Base-by-base conservation (phyloP, 1,140 invertebrate genomes). In the Drosophila pectinifera region DNA sequence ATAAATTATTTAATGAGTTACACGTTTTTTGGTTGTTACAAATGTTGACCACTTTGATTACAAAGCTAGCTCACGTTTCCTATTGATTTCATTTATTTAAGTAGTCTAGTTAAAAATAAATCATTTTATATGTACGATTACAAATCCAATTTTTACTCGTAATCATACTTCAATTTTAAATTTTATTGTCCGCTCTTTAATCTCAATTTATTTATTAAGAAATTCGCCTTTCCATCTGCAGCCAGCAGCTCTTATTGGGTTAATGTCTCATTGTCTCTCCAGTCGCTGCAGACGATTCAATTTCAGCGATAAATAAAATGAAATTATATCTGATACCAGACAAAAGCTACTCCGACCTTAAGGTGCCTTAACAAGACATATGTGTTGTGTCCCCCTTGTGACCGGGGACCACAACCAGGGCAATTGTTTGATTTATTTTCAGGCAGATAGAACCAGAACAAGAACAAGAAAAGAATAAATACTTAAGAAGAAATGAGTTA, bases 251-350 rank as follows among this genome's bases (percentile, higher is more conserved):
- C 45, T 88, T 86, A 88, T 88, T 89, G 69, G 84, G 84, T 89
- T 89, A 89, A 89, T 89, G 84, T 89, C 80, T 88, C 68, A 84
- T 88, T 89, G 80, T 88, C 77, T 88, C 77, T 84, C 31, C 38
- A 18, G 22, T 36, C 45, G 49, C 22, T 38, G 80, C 72, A 89
- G 84, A 78, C 77, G 84, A 89, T 88, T 80, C 84, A 83, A 78
- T 89, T 89, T 89, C 70, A 42, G 76, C 73, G 80, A 88, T 88
- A 88, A 83, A 88, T 80, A 83, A 83, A 57, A 75, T 56, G 64
- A 75, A 88, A 88, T 88, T 80, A 89, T 88, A 89, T 89, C 79
- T 69, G 64, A 78, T 80, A 61, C 46, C 55, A 65, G 54, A 56
- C 69, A 42, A 64, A 64, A 51, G 38, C 41, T 65, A 22, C 39